Conservation (phyloP, 2,113 vertebrate genomes). For the Merops nubicus region DNA sequence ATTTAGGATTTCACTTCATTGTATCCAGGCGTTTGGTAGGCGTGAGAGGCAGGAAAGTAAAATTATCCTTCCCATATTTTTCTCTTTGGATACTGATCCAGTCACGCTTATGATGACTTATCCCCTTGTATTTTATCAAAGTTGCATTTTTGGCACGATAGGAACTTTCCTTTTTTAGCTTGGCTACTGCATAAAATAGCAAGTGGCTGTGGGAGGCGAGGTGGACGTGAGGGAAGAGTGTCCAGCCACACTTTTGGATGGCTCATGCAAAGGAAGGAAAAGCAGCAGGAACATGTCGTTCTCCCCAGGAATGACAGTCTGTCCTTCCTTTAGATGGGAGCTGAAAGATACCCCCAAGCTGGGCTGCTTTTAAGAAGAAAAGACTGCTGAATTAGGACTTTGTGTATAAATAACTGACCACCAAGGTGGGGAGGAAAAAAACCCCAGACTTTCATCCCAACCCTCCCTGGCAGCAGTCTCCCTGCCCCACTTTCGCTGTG, state of each 20-base stretch:
- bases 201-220: background rate
- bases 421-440: background rate
- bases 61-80: background rate
- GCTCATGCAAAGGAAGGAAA: background rate
- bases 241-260: background rate
- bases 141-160: slow-evolving; percentile 11
- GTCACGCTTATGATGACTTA: background rate
- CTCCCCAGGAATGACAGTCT: background rate
- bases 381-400: accelerated
- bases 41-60: background rate
- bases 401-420: accelerated
- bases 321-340: background rate
- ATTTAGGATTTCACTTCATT: background rate
- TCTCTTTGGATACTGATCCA: background rate
- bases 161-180: slow-evolving; percentile 34
- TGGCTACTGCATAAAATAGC: background rate
- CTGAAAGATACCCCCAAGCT: background rate
- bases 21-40: background rate
- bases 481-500: accelerated
- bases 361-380: background rate
- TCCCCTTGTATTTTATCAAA: slow-evolving; percentile 32
- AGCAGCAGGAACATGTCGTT: background rate
- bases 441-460: background rate
- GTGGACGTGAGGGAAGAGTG: background rate
- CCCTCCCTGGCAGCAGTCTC: background rate